phyloP scores from a whole-genome alignment of 2,113 vertebrate genomes.

The Sardina pilchardus region DNA sequence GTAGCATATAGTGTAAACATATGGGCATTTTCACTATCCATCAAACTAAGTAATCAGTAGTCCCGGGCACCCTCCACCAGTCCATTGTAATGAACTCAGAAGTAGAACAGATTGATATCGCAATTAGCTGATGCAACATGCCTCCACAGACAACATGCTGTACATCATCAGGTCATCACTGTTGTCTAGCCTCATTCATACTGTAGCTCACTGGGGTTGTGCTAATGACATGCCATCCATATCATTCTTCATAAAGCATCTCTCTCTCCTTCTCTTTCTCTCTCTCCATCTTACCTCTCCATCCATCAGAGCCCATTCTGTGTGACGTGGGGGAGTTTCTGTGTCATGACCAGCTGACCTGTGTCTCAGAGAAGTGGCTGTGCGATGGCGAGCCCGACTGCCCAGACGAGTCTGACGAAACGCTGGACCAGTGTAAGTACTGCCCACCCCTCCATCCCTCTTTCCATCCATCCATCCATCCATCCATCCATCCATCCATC shows the following conservation, averaged over 20 bases:
- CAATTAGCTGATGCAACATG: background rate
- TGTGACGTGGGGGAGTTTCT: conserved; percentile 91
- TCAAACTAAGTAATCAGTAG: background rate
- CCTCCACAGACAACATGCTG: background rate
- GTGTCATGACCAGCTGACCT: conserved; percentile 81
- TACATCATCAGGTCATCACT: conserved; percentile 14
- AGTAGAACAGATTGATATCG: background rate
- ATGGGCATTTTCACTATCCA: background rate
- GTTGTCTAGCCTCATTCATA: background rate
- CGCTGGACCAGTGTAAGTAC: conserved; percentile 84
- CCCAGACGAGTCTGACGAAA: conserved; percentile 87
- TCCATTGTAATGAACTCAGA: background rate
- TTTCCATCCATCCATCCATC: conserved; percentile 54
- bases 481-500: conserved; percentile 25
- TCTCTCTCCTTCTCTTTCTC: conserved; percentile 40
- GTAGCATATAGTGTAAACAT: background rate
- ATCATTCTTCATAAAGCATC: conserved; percentile 62
- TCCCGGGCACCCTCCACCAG: background rate
- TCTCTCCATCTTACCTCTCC: conserved; percentile 61
- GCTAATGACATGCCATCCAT: conserved; percentile 32
- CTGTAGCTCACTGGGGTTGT: background rate
- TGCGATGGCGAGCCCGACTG: conserved; percentile 94
- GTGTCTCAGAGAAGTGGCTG: conserved; percentile 87
- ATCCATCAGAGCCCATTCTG: conserved; percentile 75
- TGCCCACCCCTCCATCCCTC: background rate